These are phyloP conservation scores for Pseudomugil gertrudae DNA, from an alignment of 2,797 vertebrate genomes.

Conservation along the genomic window DNA sequence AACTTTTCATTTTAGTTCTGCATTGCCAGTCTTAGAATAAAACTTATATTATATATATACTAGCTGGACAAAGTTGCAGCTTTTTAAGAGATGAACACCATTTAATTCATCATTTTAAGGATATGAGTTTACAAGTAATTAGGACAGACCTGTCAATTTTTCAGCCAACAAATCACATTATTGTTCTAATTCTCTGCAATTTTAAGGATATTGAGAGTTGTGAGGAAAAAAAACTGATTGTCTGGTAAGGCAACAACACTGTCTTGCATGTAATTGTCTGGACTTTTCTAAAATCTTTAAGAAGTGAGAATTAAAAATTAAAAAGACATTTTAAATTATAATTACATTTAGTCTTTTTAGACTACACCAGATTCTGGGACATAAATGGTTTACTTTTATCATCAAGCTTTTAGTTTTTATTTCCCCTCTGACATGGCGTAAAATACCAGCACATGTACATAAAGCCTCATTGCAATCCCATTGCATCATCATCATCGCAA, in stretches of 20 bases:
- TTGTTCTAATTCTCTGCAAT: background rate
- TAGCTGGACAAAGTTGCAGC: background rate
- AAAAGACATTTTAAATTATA: background rate
- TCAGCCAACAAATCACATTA: background rate
- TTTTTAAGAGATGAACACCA: background rate
- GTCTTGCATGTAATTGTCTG: background rate
- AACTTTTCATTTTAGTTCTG: background rate
- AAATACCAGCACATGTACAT: too few species aligned
- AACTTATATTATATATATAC: background rate
- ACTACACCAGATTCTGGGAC: background rate
- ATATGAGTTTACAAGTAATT: constrained; percentile 1
- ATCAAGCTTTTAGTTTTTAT: too few species aligned
- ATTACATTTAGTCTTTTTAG: background rate
- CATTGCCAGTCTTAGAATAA: background rate
- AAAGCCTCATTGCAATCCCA: too few species aligned
- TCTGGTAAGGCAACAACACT: background rate
- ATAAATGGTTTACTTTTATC: too few species aligned
- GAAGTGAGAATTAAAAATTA: background rate
- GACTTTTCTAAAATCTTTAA: background rate
- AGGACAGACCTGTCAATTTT: background rate
- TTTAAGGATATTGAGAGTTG: background rate
- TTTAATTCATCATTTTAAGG: background rate
- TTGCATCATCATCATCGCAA: too few species aligned
- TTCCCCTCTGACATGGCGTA: too few species aligned
- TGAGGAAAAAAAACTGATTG: background rate